Evolutionary conservation across 2,888 invertebrate species (phyloP).

Genomic region (Opisthograptis luteolata): DNA sequence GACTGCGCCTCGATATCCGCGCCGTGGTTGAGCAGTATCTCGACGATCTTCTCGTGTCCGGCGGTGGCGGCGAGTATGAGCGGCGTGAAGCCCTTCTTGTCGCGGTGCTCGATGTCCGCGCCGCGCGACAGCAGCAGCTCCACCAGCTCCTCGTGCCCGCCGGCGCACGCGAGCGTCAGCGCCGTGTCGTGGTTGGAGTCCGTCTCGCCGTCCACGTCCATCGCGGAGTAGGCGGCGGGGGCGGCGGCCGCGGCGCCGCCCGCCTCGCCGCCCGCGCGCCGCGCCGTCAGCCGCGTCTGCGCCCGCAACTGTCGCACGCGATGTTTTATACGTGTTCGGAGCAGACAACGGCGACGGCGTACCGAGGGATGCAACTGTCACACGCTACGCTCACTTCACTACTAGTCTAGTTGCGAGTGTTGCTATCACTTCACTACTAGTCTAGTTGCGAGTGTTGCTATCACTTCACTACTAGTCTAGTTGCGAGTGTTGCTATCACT

Average conservation of each 20-base stretch:
- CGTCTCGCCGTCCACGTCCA: conserved; percentile 98
- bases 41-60: conserved; percentile 92
- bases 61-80: conserved; percentile 98
- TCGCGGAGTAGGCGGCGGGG: conserved; percentile 87
- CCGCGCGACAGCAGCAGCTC: conserved; percentile 95
- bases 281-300: conserved; percentile 61
- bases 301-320: conserved; percentile 2
- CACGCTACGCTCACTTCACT: no score
- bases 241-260: conserved; percentile 49
- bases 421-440: no score
- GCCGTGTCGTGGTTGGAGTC: conserved; percentile 99
- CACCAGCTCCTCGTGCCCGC: conserved; percentile 98
- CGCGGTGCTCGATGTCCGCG: conserved; percentile 98
- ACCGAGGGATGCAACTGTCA: no score
- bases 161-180: conserved; percentile 97
- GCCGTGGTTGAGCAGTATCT: conserved; percentile 95
- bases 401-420: no score
- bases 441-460: no score
- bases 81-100: conserved; percentile 99
- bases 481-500: no score
- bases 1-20: conserved; percentile 99
- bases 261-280: conserved; percentile 43
- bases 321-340: no score
- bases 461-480: no score
- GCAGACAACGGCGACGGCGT: no score